Evolutionary conservation across 2,113 vertebrate species (phyloP).

Genomic region (Toxotes jaculatrix): DNA sequence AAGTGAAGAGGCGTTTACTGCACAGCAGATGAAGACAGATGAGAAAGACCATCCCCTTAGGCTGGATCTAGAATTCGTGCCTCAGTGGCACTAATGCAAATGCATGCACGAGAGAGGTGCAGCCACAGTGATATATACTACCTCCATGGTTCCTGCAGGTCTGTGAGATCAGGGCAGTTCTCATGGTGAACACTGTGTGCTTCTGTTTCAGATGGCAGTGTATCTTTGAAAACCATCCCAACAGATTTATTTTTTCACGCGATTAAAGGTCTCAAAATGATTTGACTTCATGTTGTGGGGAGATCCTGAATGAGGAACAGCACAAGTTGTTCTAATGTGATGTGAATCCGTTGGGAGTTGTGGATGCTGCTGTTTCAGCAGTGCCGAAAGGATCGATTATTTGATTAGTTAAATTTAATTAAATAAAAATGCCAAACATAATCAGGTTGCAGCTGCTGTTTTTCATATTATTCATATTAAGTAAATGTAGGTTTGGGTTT

Average conservation of each 20-base stretch:
- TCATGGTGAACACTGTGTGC: not conserved
- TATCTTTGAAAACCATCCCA: conserved; percentile 6
- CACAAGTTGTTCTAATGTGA: not conserved
- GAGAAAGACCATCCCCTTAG: conserved; percentile 67
- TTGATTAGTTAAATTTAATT: not conserved
- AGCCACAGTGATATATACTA: conserved; percentile 21
- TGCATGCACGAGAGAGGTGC: conserved; percentile 43
- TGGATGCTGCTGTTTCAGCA: not conserved
- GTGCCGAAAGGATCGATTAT: not conserved
- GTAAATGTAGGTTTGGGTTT: too few species aligned
- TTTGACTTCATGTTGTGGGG: not conserved
- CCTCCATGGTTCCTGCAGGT: not conserved
- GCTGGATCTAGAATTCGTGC: conserved; percentile 65
- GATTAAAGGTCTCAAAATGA: not conserved
- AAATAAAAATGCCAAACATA: not conserved
- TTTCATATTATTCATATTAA: not conserved
- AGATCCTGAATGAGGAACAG: not conserved
- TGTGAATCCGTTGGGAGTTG: not conserved
- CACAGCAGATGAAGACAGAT: conserved; percentile 80
- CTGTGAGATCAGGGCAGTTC: not conserved
- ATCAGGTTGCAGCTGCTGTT: not conserved
- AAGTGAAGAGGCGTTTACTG: conserved; percentile 82
- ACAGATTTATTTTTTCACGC: too few species aligned
- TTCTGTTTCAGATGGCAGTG: not conserved
- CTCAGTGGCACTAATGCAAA: conserved; percentile 73